Base-by-base conservation (phyloP, 2,797 vertebrate species). In the Scyliorhinus canicula region DNA sequence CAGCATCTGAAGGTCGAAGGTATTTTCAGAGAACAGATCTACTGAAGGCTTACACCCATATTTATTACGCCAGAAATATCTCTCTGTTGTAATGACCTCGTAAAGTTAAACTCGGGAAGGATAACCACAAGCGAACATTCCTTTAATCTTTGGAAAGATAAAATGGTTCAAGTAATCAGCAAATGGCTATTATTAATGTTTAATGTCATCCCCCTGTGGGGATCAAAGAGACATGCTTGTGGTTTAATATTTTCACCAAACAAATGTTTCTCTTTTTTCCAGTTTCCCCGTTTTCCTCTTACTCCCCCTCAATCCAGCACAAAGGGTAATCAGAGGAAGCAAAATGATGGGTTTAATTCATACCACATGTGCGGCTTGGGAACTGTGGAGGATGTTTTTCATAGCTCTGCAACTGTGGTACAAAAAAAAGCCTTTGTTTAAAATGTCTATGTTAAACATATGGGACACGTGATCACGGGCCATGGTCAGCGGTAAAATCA, bases 361-460 rank as follows among this genome's bases (percentile, higher is more conserved):
- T 71, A 67, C 93, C 93, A 93, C 93, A 93, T 93, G 93, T 93
- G 26, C 31, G 52, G 93, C 47, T 52, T 93, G 47, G 44, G 93
- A 93, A 93, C 4, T 71, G 93, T 93, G 93, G 65, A 71, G 24
- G 67, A 69, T 93, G 93, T 52, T 93, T 91, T 93, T 93, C 93
- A 93, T 93, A 93, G 57, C 65, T 93, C 65, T 71, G 63, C 65
- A 93, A 52, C 24, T 93, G 67, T 52, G 63, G 67, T 93, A 52
- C 71, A 50, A 71, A 93, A 93, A 93, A 67, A 93, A 5, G 7
- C 57, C 63, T 93, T 93, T 47, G 40, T 52, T 88, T 88, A 71
- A 14, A 93, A 50, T 3, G 52, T 93, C 40, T 71, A 93, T 69
- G 8, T 93, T 71, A n/a, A 93, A 71, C 93, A 93, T 52, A 93